Evolutionary conservation across 92 coral and sea anemone species (phyloP).

Genomic region (Porites lobata): DNA sequence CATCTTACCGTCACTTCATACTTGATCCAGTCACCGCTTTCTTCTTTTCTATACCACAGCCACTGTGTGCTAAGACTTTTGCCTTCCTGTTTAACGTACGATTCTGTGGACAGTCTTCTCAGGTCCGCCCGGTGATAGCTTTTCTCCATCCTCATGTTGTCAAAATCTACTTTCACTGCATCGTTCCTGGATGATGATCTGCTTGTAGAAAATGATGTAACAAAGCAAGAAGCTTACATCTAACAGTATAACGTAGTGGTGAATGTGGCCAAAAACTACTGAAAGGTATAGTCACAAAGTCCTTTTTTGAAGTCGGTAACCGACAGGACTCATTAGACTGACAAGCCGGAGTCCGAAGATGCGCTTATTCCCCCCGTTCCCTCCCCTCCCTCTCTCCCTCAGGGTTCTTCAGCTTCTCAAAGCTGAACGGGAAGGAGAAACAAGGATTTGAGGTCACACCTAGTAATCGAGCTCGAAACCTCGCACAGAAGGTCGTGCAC

Average conservation of each 20-base stretch:
- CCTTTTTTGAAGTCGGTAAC: too few species aligned
- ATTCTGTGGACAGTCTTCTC: constrained; percentile 81
- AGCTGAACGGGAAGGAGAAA: too few species aligned
- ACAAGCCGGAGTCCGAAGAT: too few species aligned
- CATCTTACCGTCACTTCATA: constrained; percentile 61
- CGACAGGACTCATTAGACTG: too few species aligned
- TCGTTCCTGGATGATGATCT: constrained; percentile 19
- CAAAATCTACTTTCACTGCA: constrained; percentile 73
- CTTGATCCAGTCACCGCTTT: constrained; percentile 75
- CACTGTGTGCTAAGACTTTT: constrained; percentile 78
- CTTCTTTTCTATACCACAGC: constrained; percentile 92
- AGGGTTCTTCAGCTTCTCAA: too few species aligned
- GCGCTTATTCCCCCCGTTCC: too few species aligned
- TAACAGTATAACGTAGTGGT: not conserved
- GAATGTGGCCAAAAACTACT: too few species aligned
- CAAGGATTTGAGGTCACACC: too few species aligned
- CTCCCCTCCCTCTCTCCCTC: too few species aligned
- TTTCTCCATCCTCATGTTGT: constrained; percentile 73
- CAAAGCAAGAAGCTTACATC: not conserved
- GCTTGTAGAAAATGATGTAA: not conserved
- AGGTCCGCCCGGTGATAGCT: constrained; percentile 76
- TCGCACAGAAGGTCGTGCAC: too few species aligned
- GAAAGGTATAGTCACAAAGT: too few species aligned
- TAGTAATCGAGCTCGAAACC: too few species aligned
- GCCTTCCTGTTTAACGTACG: constrained; percentile 56